phyloP scores from a whole-genome alignment of 2,113 vertebrate genomes.

The Stigmatopora argus region DNA sequence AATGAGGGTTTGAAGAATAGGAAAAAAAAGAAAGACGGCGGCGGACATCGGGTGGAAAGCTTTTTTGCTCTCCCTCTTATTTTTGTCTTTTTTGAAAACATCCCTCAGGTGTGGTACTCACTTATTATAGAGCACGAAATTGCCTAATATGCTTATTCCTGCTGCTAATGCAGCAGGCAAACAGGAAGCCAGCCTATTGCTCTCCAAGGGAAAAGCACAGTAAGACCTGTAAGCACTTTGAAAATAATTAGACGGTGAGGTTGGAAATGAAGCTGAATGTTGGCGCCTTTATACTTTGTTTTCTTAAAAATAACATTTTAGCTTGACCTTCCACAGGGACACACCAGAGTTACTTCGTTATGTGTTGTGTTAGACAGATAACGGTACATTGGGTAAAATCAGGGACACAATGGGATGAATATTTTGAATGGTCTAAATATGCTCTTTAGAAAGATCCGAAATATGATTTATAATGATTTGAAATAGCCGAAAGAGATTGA shows the following conservation, averaged over 20 bases:
- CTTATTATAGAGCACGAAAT: slow-evolving; percentile 67
- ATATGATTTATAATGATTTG: too few species aligned
- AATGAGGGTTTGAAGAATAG: slow-evolving; percentile 2
- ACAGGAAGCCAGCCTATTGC: slow-evolving; percentile 49
- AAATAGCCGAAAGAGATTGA: too few species aligned
- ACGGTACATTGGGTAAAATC: too few species aligned
- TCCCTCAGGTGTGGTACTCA: slow-evolving; percentile 62
- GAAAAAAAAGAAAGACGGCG: slow-evolving; percentile 1
- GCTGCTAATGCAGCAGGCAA: slow-evolving; percentile 60
- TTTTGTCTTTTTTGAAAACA: slow-evolving; percentile 49
- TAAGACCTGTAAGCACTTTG: slow-evolving; percentile 71
- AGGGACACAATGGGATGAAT: too few species aligned
- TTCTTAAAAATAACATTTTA: not conserved
- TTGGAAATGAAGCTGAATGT: slow-evolving; percentile 39
- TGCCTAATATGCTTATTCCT: slow-evolving; percentile 69
- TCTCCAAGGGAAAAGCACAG: slow-evolving; percentile 56
- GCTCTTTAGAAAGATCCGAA: too few species aligned
- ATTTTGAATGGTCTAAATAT: too few species aligned
- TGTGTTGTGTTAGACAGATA: too few species aligned
- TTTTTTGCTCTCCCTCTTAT: slow-evolving; percentile 48
- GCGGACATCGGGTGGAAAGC: slow-evolving; percentile 24
- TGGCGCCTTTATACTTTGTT: not conserved
- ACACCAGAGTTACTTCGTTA: not conserved
- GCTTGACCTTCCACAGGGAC: not conserved
- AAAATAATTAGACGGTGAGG: slow-evolving; percentile 64